These are phyloP conservation scores for Leucania comma DNA, from an alignment of 2,888 invertebrate genomes.

Conservation along the genomic window DNA sequence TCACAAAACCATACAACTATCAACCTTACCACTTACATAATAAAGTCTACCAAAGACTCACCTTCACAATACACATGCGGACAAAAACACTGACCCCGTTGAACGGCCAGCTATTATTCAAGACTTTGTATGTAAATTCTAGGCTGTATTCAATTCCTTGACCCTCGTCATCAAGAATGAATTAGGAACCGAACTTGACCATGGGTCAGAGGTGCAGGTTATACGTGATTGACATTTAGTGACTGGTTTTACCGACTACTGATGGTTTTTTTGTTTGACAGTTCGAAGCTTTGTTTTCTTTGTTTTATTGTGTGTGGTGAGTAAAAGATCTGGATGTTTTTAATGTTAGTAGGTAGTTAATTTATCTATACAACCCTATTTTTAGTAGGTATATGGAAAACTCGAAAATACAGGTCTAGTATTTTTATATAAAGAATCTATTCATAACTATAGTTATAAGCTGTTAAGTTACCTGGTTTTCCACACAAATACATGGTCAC, in stretches of 20 bases:
- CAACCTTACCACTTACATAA: constrained; percentile 24
- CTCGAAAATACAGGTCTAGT: no score
- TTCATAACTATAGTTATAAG: no score
- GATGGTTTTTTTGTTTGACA: constrained; percentile 70
- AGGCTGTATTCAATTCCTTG: constrained; percentile 77
- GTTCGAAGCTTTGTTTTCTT: constrained; percentile 52
- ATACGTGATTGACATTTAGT: constrained; percentile 79
- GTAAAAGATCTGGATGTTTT: constrained; percentile 1
- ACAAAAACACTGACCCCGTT: constrained; percentile 82
- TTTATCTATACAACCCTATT: no score
- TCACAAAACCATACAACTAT: constrained; percentile 6
- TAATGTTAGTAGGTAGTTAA: not conserved
- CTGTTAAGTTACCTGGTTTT: no score
- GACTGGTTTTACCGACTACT: constrained; percentile 68
- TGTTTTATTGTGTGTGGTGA: constrained; percentile 36
- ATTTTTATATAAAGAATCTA: no score
- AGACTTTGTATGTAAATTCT: constrained; percentile 85
- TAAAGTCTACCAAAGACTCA: constrained; percentile 20
- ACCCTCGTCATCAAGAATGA: constrained; percentile 81
- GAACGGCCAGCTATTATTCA: constrained; percentile 83
- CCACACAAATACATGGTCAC: no score
- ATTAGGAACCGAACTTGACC: constrained; percentile 89
- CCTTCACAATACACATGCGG: constrained; percentile 36
- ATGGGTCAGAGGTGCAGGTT: constrained; percentile 79
- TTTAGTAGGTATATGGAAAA: no score